Percentiles rank a stretch among this genome's conserved stretches.
phyloP scores from a whole-genome alignment of 2,797 vertebrate species.

The Sebastes nivosus region DNA sequence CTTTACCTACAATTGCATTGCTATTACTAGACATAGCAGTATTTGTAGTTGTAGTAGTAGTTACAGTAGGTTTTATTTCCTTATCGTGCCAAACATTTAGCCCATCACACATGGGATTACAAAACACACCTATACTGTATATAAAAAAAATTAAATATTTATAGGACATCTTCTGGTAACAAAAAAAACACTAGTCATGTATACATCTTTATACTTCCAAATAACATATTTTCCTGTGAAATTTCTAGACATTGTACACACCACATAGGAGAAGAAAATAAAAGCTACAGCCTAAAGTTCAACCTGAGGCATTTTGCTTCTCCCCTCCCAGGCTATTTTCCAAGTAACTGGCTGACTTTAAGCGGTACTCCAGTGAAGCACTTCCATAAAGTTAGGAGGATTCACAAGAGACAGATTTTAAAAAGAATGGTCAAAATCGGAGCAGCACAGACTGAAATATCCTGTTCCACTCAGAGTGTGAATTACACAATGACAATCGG shows the following conservation, averaged over 20 bases:
- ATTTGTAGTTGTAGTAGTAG: neutral
- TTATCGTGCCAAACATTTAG: neutral
- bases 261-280: neutral
- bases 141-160: neutral
- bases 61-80: neutral
- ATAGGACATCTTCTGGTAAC: neutral
- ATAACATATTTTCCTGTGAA: neutral
- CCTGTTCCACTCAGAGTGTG: neutral
- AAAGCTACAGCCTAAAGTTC: conserved; percentile 5
- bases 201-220: neutral
- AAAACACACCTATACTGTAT: neutral
- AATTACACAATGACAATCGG: neutral
- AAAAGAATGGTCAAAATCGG: neutral
- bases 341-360: neutral
- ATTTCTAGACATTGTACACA: neutral
- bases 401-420: conserved; percentile 4
- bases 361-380: neutral
- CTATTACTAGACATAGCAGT: neutral
- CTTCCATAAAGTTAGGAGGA: conserved; percentile 4
- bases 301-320: neutral
- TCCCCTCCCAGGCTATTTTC: neutral
- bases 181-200: neutral
- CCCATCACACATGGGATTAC: neutral
- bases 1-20: neutral
- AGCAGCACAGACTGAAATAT: neutral